A percentile compares a stretch with the other conserved stretches of the same genome.
Conservation (phyloP, 2,888 invertebrate species). For the Erebia palarica region DNA sequence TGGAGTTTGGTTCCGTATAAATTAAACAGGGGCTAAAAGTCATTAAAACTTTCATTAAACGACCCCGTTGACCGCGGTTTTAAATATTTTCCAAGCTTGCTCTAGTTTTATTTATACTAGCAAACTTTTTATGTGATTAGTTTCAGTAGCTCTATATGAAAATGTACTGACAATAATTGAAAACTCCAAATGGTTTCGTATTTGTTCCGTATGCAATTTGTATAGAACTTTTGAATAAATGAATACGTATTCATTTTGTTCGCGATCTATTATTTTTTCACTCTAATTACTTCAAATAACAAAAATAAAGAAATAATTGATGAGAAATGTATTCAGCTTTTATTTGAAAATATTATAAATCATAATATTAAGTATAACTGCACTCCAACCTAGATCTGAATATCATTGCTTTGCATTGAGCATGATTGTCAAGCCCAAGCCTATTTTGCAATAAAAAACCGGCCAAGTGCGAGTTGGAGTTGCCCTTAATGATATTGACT, state of each 20-base stretch:
- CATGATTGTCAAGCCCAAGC: no score
- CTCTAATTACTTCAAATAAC: neutral
- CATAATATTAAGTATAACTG: no score
- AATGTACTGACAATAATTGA: neutral
- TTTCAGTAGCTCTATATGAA: slow-evolving; percentile 7
- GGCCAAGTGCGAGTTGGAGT: no score
- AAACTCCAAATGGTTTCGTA: neutral
- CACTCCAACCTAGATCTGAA: no score
- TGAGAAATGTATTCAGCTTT: neutral
- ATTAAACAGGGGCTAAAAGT: slow-evolving; percentile 31
- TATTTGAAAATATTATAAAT: neutral
- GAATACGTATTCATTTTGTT: neutral
- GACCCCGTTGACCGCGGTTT: slow-evolving; percentile 27
- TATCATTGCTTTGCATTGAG: no score
- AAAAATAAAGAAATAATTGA: neutral
- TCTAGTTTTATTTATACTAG: slow-evolving; percentile 29
- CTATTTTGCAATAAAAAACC: no score
- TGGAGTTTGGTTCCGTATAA: slow-evolving; percentile 37
- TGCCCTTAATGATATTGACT: no score
- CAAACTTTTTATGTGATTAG: slow-evolving; percentile 15
- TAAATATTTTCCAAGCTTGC: slow-evolving; percentile 31
- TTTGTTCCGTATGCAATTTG: neutral
- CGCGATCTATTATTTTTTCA: no score
- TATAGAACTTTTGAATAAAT: neutral
- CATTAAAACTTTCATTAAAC: slow-evolving; percentile 35